These are phyloP conservation scores for Drosophila serrata DNA, from an alignment of 1,140 invertebrate species.

Conservation along the genomic window DNA sequence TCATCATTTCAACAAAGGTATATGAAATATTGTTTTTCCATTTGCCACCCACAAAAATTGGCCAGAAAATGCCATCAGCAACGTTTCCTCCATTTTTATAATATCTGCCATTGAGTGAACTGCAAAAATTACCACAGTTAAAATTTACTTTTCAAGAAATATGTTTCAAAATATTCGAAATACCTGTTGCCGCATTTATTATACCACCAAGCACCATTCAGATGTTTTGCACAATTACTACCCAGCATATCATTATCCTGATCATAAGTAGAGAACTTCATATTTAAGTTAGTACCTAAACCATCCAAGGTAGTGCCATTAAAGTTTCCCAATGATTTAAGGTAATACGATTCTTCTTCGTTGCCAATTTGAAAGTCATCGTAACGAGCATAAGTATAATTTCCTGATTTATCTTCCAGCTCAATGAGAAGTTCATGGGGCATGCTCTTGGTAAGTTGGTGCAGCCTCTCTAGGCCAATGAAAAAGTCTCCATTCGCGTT, in stretches of 20 bases:
- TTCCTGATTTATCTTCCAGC: not conserved
- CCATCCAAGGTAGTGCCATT: not conserved
- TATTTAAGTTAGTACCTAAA: not conserved
- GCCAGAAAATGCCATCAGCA: not conserved
- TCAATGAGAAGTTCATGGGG: not conserved
- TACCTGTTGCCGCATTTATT: not conserved
- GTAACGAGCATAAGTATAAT: not conserved
- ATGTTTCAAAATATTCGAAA: not conserved
- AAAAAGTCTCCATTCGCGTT: not conserved
- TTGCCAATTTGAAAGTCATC: conserved; percentile 1
- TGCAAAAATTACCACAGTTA: not conserved
- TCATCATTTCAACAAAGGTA: not conserved
- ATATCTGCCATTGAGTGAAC: not conserved
- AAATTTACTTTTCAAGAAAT: accelerated
- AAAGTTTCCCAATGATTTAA: not conserved
- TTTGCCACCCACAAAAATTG: not conserved
- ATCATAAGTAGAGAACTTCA: not conserved
- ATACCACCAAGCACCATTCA: not conserved
- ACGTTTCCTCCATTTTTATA: not conserved
- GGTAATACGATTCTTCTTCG: not conserved
- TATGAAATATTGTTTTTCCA: not conserved
- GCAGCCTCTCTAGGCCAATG: not conserved
- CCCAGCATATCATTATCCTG: not conserved
- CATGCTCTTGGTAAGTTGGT: not conserved
- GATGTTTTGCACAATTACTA: accelerated